Percentiles rank a stretch among this genome's conserved stretches.
Conservation (phyloP, 2,888 invertebrate species). For the Apomyelois bistriatella region DNA sequence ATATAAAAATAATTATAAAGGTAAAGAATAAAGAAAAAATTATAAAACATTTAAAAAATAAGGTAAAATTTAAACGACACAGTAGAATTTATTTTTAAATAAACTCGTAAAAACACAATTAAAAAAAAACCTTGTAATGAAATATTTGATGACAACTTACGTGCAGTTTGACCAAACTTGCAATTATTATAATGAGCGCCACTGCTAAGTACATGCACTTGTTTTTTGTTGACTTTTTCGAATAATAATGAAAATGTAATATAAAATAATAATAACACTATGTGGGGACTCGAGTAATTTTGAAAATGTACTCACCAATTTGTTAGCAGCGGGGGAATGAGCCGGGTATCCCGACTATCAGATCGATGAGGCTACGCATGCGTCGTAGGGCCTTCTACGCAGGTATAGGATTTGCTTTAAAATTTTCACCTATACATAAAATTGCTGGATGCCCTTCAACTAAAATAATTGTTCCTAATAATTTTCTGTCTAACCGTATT, state of each 20-base stretch:
- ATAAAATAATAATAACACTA: constrained; percentile 17
- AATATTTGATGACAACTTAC: constrained; percentile 50
- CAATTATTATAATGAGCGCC: constrained; percentile 71
- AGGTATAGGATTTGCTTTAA: constrained; percentile 15
- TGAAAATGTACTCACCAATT: constrained; percentile 59
- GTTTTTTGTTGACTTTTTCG: constrained; percentile 34
- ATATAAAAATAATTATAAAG: no score
- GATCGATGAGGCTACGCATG: constrained; percentile 59
- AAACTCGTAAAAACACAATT: neutral
- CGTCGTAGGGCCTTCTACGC: constrained; percentile 43
- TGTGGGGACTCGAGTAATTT: constrained; percentile 41
- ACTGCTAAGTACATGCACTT: constrained; percentile 75
- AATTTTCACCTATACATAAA: neutral
- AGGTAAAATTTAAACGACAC: neutral
- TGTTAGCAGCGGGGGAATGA: constrained; percentile 55
- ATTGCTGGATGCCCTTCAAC: no score
- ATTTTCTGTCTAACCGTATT: no score
- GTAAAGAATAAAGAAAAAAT: no score
- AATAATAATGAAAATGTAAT: constrained; percentile 15
- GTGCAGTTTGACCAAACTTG: constrained; percentile 71
- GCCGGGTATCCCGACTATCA: constrained; percentile 20
- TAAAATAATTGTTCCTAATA: no score
- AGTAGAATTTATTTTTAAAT: neutral
- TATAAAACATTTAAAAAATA: no score
- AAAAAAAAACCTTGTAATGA: neutral